Evolutionary conservation across 2,113 vertebrate genomes (phyloP).

Genomic region (Antennarius striatus): DNA sequence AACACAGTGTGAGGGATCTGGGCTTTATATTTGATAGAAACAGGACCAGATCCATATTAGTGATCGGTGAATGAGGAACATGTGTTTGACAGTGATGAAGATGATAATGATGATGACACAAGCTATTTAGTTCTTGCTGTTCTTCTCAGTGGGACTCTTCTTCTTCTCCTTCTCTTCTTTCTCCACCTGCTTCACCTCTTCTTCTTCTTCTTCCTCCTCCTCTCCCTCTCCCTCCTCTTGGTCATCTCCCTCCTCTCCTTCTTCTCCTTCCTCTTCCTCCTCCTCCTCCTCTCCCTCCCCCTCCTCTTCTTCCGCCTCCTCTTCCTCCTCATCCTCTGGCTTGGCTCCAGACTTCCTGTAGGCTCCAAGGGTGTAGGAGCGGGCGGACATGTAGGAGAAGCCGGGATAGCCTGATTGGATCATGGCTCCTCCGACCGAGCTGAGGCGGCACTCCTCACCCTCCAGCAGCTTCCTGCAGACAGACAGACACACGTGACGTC

Average conservation of each 20-base stretch:
- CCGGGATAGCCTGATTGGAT: constrained; percentile 77
- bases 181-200: constrained; percentile 37
- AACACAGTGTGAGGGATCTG: constrained; percentile 32
- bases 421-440: constrained; percentile 69
- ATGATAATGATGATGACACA: constrained; percentile 7
- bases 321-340: constrained; percentile 74
- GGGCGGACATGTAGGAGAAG: constrained; percentile 73
- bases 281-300: constrained; percentile 46
- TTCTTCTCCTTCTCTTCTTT: constrained; percentile 61
- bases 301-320: constrained; percentile 53
- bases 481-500: constrained; percentile 1
- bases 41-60: constrained; percentile 45
- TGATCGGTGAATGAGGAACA: constrained; percentile 50
- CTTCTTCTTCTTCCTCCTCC: constrained; percentile 34
- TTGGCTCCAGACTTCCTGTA: constrained; percentile 74
- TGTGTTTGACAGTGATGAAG: constrained; percentile 41
- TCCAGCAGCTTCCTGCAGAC: constrained; percentile 83
- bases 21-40: constrained; percentile 26
- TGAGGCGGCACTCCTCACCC: constrained; percentile 85
- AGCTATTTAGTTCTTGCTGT: constrained; percentile 76
- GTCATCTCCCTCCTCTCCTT: constrained; percentile 39
- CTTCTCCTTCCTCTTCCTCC: constrained; percentile 24
- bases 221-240: constrained; percentile 42
- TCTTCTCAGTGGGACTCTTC: constrained; percentile 64
- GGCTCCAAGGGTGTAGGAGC: constrained; percentile 68